Evolutionary conservation across 2,113 vertebrate genomes (phyloP), one percentile per base, ranked within the genome.

Genomic region (Rhinolophus ferrumequinum): DNA sequence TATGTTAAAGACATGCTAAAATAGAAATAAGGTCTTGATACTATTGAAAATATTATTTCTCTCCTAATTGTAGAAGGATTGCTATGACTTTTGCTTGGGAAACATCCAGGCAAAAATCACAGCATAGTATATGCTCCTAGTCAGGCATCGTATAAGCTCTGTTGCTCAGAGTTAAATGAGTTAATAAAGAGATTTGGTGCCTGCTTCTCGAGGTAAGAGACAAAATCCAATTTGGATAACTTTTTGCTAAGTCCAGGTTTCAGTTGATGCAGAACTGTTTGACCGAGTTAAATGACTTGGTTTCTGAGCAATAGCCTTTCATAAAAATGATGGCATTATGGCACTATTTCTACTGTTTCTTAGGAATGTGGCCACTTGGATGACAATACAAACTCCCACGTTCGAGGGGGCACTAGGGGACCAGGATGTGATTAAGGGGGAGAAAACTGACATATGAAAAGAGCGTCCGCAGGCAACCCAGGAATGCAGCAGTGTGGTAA

Each of bases 51-150:
- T 33, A 86, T 50, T 94, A 41, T 82, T 82, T 80, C 41, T 1
- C 22, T 50, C 72, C 73, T 67, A 38, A 83, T 75, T 95, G 90
- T 95, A 92, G 90, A 93, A 89, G 56, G 70, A 38, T 67, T 83
- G 33, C n/a, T 94, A 2, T 28, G 4, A 56, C 88, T 86, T 81
- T 80, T 82, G 28, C 56, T 35, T 35, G 73, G 67, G 35, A 44
- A 44, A 44, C 6, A 44, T 44, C 41, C 41, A 44, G 41, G 41
- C 41, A 44, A 44, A 44, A 44, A 44, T 44, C 41, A 44, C 6
- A 44, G 41, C 41, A 44, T 44, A 44, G 41, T 44, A 44, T 44
- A 44, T 44, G 41, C 41, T 44, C 41, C 5, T 44, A 44, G 41
- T 44, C 41, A 44, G 41, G 41, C 41, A 44, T 44, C 5, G 41